Base-by-base conservation (phyloP, 2,113 vertebrate genomes). In the Pelusios castaneus region DNA sequence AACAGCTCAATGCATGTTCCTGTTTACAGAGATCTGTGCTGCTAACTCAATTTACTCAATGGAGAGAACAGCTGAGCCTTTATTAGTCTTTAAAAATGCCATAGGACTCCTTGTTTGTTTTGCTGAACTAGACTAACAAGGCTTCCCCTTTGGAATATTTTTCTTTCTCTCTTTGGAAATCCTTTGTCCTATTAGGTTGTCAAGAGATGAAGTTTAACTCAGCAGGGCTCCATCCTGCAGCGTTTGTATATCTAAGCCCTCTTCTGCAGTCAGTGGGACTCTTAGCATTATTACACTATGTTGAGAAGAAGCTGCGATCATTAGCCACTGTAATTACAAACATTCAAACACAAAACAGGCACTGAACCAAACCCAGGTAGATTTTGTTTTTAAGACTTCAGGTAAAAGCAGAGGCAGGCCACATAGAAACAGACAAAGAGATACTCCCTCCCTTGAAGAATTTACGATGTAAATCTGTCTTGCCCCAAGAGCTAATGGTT, bases 331-430 rank as follows among this genome's bases (percentile, higher is more conserved):
- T 96, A 92, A 97, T 97, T 97, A 97, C 95, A 95, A 80, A 47
- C 89, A 89, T 92, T 93, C 92, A 97, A 96, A 95, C 47, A 95
- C 55, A 49, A 97, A 95, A 96, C 93, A 94, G 73, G 56, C 91
- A 96, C 96, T 96, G 97, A 96, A 94, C 52, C 93, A 97, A 97
- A 97, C 92, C 96, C 0, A 93, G 95, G 97, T 95, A 96, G 27
- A 94, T 92, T 95, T 96, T 95, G 95, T 89, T 86, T 41, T 10
- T 58, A 11, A 10, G 56, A 58, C 56, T 58, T 25, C 56, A 58
- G 56, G 24, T 10, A 58, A 58, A 58, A 58, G 56, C 16, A 52
- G 51, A 5, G 51, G 13, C 51, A 52, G 51, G 51, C 51, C 51
- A 13, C 16, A 17, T 17, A 52, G 51, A 52, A 52, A 52, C 56